Base-by-base conservation (phyloP, 2,888 invertebrate genomes). In the Chaetogeoica ovagalla region DNA sequence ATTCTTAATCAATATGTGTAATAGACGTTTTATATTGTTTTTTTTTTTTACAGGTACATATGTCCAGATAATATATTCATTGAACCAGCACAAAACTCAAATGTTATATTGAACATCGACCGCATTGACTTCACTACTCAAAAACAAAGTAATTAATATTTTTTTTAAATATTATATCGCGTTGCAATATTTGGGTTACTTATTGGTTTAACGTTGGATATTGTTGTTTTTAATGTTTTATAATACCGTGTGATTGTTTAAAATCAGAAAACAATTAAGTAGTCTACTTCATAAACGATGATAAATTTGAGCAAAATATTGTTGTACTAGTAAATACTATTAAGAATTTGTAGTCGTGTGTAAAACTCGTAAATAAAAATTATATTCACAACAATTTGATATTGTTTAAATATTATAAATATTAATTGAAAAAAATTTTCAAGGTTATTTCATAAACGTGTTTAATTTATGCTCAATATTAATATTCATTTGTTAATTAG, bases 11-110 rank as follows among this genome's bases (percentile, higher is more conserved):
- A 13, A 30, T 13, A 13, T 19, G 15, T 62, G 15, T 62, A 62
- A 23, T 52, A 66, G 17, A 8, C 19, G 5, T 66, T 66, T 68
- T 52, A 9, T 21, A 21, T 39, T 23, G 39, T 37, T 55, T 55
- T 59, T 74, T 13, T 82, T 81, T 88, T 81, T n/a, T n/a, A n/a
- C 85, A 94, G 94, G 84, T 94, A 94, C 84, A 91, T 91, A 83
- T 95, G 95, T n/a, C 90, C 93, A 73, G 96, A 97, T 84, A 94
- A 93, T 86, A 95, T 96, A 87, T 94, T 92, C 85, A 89, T 97
- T 83, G 95, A 95, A 87, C 94, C 96, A 19, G 91, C 82, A 39
- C 74, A 83, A 75, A 81, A 75, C 63, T 60, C 81, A 72, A 75
- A 71, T 59, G 43, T 82, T 52, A 57, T 82, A 48, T 30, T 83